Evolutionary conservation across 1,140 invertebrate species (phyloP).

Genomic region (Ctenoplectra terminalis): DNA sequence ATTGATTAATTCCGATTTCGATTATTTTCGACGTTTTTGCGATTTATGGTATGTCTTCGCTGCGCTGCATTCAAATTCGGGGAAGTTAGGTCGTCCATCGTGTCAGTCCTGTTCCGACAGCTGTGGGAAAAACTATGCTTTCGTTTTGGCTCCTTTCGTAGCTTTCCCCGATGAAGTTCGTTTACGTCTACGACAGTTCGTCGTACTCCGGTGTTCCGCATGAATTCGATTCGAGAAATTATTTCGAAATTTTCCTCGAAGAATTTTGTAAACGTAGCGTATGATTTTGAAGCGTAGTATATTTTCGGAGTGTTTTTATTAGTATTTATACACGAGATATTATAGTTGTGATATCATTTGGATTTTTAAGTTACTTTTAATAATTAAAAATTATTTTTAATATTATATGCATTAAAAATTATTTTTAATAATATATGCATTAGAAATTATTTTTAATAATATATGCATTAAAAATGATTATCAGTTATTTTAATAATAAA

Average conservation of each 20-base stretch:
- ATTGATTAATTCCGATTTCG: background rate
- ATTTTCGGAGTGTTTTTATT: background rate
- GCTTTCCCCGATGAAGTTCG: constrained; percentile 27
- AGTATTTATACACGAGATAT: background rate
- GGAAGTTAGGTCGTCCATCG: background rate
- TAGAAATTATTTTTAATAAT: too few relatives aligned
- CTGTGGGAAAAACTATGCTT: constrained; percentile 10
- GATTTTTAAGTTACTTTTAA: background rate
- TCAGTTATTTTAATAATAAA: too few relatives aligned
- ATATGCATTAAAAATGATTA: too few relatives aligned
- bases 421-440: background rate
- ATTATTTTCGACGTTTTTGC: background rate
- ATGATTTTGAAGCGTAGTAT: background rate
- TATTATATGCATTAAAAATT: background rate
- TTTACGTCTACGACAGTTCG: constrained; percentile 28
- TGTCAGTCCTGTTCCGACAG: background rate
- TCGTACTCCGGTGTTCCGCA: background rate
- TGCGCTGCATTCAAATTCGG: background rate
- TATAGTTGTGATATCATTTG: background rate
- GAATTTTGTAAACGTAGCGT: background rate
- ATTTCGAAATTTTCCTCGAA: background rate
- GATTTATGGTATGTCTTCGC: background rate
- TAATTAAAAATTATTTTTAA: too few relatives aligned
- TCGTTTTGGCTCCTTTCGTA: background rate
- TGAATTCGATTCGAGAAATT: constrained; percentile 17